Base-by-base conservation (phyloP, 2,113 vertebrate genomes). In the Gallinago media region DNA sequence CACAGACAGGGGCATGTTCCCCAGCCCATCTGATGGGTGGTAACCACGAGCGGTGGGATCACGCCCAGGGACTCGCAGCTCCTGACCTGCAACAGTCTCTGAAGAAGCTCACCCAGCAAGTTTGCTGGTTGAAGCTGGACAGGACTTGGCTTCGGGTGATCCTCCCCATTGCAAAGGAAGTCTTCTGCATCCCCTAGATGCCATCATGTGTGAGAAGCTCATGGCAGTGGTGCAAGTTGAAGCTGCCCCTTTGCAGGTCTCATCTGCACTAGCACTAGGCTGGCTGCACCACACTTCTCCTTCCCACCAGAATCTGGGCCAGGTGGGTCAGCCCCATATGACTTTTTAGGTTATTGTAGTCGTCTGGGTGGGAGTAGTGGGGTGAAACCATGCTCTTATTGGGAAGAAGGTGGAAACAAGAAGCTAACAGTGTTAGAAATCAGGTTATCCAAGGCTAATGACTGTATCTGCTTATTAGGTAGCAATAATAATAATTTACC, bases 401-500 rank as follows among this genome's bases (percentile, higher is more conserved):
- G 58, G 25, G 50, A 86, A 78, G 62, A 36, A 42, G 67, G 74
- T 80, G 47, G 15, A 12, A 61, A 27, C 72, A 81, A 54, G 42
- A 55, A 89, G n/a, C 32, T 63, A 95, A 63, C 31, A 90, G 58
- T 40, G 47, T 67, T 71, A 75, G 56, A 88, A 90, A 85, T 85
- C 68, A 82, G 70, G 59, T 71, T 40, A 62, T 83, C 34, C 0
- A 1, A 62, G 61, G n/a, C 40, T 80, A 65, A 74, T 59, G 89
- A 52, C 61, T 85, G 15, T 67, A 47, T 50, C 68, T 88, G 36
- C 44, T 86, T 73, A 62, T n/a, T 44, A 65, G 46, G 47, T 31
- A 87, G 42, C 79, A 93, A 75, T 71, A 89, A 74, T 59, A 89
- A 54, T 81, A 79, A 92, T 96, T 95, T 86, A 62, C 72, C 77